Evolutionary conservation across 1,140 invertebrate genomes (phyloP), one percentile per base, ranked within the genome.

Genomic region (Oedothorax gibbosus): DNA sequence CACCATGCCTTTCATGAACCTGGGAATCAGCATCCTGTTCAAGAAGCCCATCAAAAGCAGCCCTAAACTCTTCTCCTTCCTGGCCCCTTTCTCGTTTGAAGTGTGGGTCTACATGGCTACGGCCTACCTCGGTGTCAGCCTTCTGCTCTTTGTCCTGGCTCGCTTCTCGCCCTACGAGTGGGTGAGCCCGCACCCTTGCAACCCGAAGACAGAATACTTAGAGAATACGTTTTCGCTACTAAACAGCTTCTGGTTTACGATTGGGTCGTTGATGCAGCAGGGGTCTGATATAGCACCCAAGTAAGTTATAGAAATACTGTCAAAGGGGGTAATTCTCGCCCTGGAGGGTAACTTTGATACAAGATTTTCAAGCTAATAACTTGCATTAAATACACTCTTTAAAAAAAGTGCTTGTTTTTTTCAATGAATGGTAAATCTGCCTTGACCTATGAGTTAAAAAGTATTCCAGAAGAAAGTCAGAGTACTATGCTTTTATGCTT

Each of bases 201-300:
- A 94, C 84, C 90, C 92, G 11, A 92, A 92, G 64, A 87, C 87
- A 12, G 91, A 91, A 77, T 89, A 92, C 3, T 90, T 95, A 87
- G 91, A 92, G 85, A 91, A 91, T 89, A 94, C 94, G 89, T 96
- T 96, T 89, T 95, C 93, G 60, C 90, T 96, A 84, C 92, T 93
- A 88, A 96, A 96, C 91, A 94, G 94, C 91, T 95, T 97, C 90
- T 97, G 95, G 96, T 97, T 97, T 90, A 95, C 95, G 14, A 95
- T 98, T 87, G 96, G 96, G 73, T 96, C 96, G 14, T 93, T 98
- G 86, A 97, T 98, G 96, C 96, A 98, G 90, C 96, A 98, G 92
- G 96, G 96, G 86, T 96, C 95, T 86, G 95, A 96, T 90, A 92
- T 96, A 12, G 89, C 90, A 57, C 91, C 90, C 12, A 88, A 89